Conservation (phyloP, 2,888 invertebrate species). For the Mesoligia furuncula region DNA sequence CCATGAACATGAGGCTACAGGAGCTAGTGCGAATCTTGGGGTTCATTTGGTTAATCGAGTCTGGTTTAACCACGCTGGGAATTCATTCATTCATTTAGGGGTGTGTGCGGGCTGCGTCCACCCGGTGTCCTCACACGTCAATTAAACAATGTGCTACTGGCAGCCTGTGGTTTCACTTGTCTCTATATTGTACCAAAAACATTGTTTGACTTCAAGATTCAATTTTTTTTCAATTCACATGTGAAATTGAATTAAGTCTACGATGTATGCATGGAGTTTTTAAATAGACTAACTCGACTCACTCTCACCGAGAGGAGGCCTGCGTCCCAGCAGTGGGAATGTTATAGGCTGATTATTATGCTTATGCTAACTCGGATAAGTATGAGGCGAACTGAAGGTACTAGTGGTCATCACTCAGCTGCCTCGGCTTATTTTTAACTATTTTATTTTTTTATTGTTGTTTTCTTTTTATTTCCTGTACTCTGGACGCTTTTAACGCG, state of each 20-base stretch:
- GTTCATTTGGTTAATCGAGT: too few species aligned
- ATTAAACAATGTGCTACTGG: background rate
- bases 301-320: background rate
- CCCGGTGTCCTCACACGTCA: background rate
- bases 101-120: background rate
- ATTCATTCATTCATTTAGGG: too few species aligned
- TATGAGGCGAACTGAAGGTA: too few species aligned
- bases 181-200: background rate
- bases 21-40: too few species aligned
- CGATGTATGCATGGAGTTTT: background rate
- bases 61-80: too few species aligned
- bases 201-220: background rate
- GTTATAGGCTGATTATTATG: background rate
- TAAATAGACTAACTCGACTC: background rate
- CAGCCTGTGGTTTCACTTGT: background rate
- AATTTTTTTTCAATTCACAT: too few species aligned
- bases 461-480: too few species aligned
- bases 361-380: background rate
- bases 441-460: too few species aligned
- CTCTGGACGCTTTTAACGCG: too few species aligned
- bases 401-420: too few species aligned
- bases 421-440: too few species aligned
- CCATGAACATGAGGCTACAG: too few species aligned
- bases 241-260: background rate
- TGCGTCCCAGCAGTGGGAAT: background rate